Evolutionary conservation across 35 echinoderm and acorn worm genomes (phyloP), one percentile per base, ranked within the genome.

Genomic region (Amphiura filiformis): DNA sequence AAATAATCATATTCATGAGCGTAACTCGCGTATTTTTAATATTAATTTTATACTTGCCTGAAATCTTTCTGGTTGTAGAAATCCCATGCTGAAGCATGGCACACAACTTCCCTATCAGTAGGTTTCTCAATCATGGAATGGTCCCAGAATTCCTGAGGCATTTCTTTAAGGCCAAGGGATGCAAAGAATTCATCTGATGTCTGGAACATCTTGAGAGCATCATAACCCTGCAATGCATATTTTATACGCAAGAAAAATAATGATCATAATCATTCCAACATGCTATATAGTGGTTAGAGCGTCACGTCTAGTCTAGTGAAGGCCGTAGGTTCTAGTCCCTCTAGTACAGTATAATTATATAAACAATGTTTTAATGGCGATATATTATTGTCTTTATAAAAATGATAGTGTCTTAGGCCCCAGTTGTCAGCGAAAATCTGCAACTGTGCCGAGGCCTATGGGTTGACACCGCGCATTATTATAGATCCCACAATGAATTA

Each of bases 31-130:
- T n/a, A n/a, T n/a, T n/a, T n/a, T n/a, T n/a, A n/a, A n/a, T n/a
- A n/a, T n/a, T n/a, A n/a, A n/a, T n/a, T n/a, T n/a, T 47, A 70
- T 23, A 70, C 28, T 32, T 93, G 91, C 95, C 95, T 94, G 76
- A 97, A 93, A 81, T 97, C 95, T 20, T 39, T 85, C 77, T 97
- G 91, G 61, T 97, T 97, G 39, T 41, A 91, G 89, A 97, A 97
- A 83, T 97, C 95, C 95, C 95, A 97, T 0, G 95, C 95, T 37
- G 95, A 97, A 89, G 41, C 41, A 47, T 41, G 93, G 92, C 38
- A 91, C 14, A 97, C 95, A 3, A 97, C 89, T 1, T 86, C 86
- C 38, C 89, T 78, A 39, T 94, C 95, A 38, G 32, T 56, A 0
- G 95, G 95, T 42, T 83, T 88, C 64, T 93, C 92, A 36, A 94